Conservation (phyloP, 2,113 vertebrate species). For the Himantopus leucocephalus region DNA sequence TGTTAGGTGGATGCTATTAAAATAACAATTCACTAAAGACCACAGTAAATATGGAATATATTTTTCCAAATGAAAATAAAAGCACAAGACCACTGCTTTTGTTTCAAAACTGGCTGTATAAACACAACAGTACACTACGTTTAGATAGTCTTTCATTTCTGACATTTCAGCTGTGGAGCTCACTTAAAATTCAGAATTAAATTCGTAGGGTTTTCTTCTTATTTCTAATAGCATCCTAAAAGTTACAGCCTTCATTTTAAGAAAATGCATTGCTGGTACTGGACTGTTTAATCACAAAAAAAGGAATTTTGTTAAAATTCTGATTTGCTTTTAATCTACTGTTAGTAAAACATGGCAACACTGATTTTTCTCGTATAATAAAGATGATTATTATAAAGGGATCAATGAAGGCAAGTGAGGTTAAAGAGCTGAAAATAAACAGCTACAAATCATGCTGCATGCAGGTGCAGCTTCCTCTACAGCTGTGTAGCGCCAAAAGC, state of each 20-base stretch:
- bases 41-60: not conserved
- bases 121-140: not conserved
- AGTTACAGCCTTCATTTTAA: not conserved
- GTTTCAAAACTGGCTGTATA: not conserved
- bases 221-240: not conserved
- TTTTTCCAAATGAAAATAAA: not conserved
- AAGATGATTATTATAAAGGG: not conserved
- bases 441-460: not conserved
- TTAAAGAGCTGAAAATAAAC: not conserved
- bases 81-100: not conserved
- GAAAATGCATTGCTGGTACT: not conserved
- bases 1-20: constrained; percentile 17
- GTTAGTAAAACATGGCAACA: not conserved
- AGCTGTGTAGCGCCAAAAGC: not conserved
- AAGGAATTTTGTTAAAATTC: not conserved
- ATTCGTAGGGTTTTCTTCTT: not conserved
- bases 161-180: not conserved
- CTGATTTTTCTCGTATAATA: not conserved
- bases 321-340: not conserved
- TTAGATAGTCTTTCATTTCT: not conserved
- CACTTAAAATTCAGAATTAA: not conserved
- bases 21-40: not conserved
- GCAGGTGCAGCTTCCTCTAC: not conserved
- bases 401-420: not conserved
- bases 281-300: not conserved